phyloP scores from a whole-genome alignment of 2,113 vertebrate species.

The Psittacara wagleri region DNA sequence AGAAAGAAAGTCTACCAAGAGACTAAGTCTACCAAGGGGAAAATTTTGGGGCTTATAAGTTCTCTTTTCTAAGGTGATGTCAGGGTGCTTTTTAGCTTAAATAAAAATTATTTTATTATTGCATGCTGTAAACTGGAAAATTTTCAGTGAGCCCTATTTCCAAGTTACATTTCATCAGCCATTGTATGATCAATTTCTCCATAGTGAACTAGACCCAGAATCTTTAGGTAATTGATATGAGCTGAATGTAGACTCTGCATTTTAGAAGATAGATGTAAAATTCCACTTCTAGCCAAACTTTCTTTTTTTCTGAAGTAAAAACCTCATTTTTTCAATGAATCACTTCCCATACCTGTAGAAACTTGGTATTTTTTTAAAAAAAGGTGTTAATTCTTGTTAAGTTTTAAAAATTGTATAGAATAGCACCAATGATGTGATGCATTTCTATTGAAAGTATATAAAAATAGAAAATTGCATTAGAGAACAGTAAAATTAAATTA shows the following conservation, averaged over 20 bases:
- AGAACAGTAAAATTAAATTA: not conserved
- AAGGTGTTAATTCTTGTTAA: not conserved
- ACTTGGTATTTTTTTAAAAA: not conserved
- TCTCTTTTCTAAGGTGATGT: not conserved
- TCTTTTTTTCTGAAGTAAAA: not conserved
- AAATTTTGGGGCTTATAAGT: not conserved
- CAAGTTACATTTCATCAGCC: not conserved
- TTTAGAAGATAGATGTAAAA: not conserved
- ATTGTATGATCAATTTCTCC: not conserved
- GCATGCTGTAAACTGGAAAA: not conserved
- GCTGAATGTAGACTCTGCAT: fast-evolving
- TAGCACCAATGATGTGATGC: not conserved
- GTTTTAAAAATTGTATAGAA: not conserved
- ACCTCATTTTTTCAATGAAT: not conserved
- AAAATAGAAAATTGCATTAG: not conserved
- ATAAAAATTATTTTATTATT: not conserved
- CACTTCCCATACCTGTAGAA: not conserved
- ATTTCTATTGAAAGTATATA: not conserved
- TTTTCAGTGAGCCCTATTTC: not conserved
- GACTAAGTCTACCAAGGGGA: not conserved
- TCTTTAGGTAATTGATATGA: not conserved
- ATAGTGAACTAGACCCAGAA: not conserved
- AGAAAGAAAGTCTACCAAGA: not conserved
- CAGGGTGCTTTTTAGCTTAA: not conserved
- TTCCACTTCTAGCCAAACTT: not conserved